Percentiles rank a stretch among this genome's conserved stretches.
phyloP scores from a whole-genome alignment of 2,888 invertebrate species.

The Bellardia pandia region DNA sequence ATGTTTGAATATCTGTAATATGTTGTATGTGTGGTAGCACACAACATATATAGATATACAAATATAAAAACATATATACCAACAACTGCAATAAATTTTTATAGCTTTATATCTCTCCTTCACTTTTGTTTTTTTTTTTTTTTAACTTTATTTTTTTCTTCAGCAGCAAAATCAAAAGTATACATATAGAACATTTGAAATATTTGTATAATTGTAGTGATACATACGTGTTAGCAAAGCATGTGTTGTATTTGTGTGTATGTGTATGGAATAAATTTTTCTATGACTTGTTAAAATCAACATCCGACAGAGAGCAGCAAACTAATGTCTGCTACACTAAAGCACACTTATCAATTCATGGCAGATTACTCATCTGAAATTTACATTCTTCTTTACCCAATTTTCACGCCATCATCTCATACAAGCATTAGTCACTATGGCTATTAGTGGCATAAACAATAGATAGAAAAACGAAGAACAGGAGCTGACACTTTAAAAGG shows the following conservation, averaged over 20 bases:
- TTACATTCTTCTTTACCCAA: conserved; percentile 34
- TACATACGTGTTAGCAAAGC: background rate
- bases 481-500: background rate
- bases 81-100: conserved; percentile 54
- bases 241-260: background rate
- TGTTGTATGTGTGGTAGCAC: conserved; percentile 35
- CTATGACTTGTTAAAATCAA: conserved; percentile 48
- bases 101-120: conserved; percentile 51
- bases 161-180: background rate
- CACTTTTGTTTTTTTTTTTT: conserved; percentile 1
- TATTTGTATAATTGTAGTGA: conserved; percentile 47
- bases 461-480: background rate
- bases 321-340: conserved; percentile 21
- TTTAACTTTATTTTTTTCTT: background rate
- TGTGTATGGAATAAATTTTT: conserved; percentile 16
- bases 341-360: conserved; percentile 49
- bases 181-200: conserved; percentile 8
- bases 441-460: background rate
- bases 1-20: conserved; percentile 9
- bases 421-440: conserved; percentile 2
- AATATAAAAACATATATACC: background rate
- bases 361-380: conserved; percentile 55
- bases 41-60: background rate
- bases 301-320: conserved; percentile 11
- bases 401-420: conserved; percentile 28